phyloP scores from a whole-genome alignment of 2,888 invertebrate species.

The Mesopsocus fuscifrons region DNA sequence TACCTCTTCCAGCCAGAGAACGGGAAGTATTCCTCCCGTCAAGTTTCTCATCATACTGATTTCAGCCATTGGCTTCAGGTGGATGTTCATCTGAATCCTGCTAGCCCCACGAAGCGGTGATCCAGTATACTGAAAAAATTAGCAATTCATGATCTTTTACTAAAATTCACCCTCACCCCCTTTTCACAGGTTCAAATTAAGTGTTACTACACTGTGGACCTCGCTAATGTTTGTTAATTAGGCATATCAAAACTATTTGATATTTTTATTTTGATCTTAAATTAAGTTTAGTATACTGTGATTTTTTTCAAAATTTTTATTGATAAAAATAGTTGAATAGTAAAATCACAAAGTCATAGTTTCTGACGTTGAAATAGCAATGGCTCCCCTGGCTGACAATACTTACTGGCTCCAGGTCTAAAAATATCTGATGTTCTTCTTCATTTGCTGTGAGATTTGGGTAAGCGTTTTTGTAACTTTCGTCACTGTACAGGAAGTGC shows the following conservation, averaged over 20 bases:
- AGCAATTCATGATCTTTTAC: background rate
- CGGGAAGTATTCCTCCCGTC: background rate
- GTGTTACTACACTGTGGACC: too few species aligned
- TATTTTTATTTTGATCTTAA: too few species aligned
- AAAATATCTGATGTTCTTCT: background rate
- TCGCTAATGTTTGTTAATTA: too few species aligned
- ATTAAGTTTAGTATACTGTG: too few species aligned
- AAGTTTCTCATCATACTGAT: background rate
- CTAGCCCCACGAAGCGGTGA: constrained; percentile 3
- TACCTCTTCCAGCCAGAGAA: constrained; percentile 5
- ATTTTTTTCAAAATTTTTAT: too few species aligned
- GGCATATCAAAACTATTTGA: too few species aligned
- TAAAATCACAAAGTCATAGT: too few species aligned
- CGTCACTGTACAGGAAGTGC: background rate
- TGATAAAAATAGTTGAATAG: too few species aligned
- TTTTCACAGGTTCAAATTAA: too few species aligned
- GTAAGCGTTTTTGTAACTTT: background rate
- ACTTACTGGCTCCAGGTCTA: constrained; percentile 7
- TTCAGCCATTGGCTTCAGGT: background rate
- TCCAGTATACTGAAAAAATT: constrained; percentile 6
- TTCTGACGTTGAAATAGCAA: too few species aligned
- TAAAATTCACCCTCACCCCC: too few species aligned
- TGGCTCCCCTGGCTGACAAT: too few species aligned
- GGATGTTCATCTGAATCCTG: constrained; percentile 3
- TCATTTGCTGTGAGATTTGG: background rate